Evolutionary conservation across 2,888 invertebrate species (phyloP).

Genomic region (Epinotia bilunana): DNA sequence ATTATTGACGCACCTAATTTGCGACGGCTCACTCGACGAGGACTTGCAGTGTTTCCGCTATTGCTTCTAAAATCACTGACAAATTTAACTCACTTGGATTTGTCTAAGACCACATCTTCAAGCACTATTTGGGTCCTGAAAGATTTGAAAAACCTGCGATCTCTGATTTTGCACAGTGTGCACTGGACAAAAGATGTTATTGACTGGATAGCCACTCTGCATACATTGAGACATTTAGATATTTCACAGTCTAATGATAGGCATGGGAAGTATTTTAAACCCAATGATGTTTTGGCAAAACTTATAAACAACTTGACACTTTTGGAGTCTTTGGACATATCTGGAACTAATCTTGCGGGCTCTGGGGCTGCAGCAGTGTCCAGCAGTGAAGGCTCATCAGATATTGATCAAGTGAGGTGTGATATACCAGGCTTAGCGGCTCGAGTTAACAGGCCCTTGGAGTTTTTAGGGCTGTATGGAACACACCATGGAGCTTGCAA

Average conservation of each 20-base stretch:
- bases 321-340: conserved; percentile 95
- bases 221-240: conserved; percentile 89
- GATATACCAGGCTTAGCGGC: conserved; percentile 95
- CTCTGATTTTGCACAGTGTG: conserved; percentile 93
- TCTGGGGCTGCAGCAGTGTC: conserved; percentile 87
- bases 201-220: conserved; percentile 85
- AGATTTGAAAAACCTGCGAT: conserved; percentile 87
- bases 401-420: conserved; percentile 71
- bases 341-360: conserved; percentile 97
- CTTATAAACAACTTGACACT: conserved; percentile 90
- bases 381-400: conserved; percentile 56
- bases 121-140: conserved; percentile 88
- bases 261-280: conserved; percentile 89
- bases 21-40: conserved; percentile 82
- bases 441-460: conserved; percentile 90
- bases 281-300: conserved; percentile 88
- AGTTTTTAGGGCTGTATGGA: conserved; percentile 96
- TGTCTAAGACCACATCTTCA: conserved; percentile 87
- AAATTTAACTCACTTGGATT: conserved; percentile 87
- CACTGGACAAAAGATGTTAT: conserved; percentile 86
- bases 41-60: conserved; percentile 76
- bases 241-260: conserved; percentile 90
- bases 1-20: conserved; percentile 86
- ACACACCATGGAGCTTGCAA: conserved; percentile 95
- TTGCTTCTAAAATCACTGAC: conserved; percentile 85